Evolutionary conservation across 1,140 invertebrate species (phyloP).

Genomic region (Tetramorium simillimum): DNA sequence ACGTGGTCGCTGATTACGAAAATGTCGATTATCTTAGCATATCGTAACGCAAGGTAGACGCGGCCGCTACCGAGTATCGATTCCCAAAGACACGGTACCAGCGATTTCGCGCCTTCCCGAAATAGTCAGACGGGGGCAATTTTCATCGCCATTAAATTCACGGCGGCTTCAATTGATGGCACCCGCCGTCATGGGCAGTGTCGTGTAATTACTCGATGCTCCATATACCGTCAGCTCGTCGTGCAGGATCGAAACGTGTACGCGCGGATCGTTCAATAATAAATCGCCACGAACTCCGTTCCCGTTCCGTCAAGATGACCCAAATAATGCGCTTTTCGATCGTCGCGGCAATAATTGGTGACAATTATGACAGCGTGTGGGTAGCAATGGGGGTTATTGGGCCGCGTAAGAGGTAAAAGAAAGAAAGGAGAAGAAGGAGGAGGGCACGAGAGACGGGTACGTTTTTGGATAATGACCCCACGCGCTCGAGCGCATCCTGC

Average conservation of each 20-base stretch:
- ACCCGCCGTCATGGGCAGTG: constrained; percentile 1
- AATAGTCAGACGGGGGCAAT: constrained; percentile 1
- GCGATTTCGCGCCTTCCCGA: not conserved
- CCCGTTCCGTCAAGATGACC: constrained; percentile 63
- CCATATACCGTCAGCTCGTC: constrained; percentile 48
- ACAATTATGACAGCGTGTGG: constrained; percentile 58
- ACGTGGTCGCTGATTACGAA: not conserved
- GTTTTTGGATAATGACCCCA: constrained; percentile 54
- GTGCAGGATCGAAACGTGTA: constrained; percentile 24
- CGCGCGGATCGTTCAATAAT: constrained; percentile 55
- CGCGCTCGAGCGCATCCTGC: constrained; percentile 25
- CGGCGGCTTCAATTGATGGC: constrained; percentile 20
- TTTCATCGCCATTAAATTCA: constrained; percentile 27
- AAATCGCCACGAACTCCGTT: constrained; percentile 60
- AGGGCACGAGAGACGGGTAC: constrained; percentile 6
- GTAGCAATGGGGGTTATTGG: constrained; percentile 61
- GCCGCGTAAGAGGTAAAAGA: constrained; percentile 26
- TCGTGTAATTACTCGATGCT: constrained; percentile 58
- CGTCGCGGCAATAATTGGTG: constrained; percentile 60
- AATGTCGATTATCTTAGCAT: not conserved
- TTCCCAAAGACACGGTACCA: not conserved
- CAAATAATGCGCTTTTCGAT: constrained; percentile 52
- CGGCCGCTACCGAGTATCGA: not conserved
- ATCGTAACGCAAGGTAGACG: not conserved
- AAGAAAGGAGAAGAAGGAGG: not conserved